Base-by-base conservation (phyloP, 2,113 vertebrate species). In the Pteronura brasiliensis region DNA sequence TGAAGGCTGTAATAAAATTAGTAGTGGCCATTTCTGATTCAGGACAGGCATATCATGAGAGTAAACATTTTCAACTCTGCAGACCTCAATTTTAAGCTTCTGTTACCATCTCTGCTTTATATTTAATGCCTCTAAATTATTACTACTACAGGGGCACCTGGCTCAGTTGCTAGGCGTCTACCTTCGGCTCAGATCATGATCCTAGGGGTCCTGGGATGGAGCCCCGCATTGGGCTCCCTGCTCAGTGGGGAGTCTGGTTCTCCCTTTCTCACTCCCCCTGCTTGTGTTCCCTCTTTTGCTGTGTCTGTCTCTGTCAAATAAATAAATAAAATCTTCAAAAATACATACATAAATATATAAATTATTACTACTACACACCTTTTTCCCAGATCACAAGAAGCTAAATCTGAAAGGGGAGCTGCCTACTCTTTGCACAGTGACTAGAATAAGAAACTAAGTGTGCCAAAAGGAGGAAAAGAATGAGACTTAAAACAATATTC, bases 41-140 rank as follows among this genome's bases (percentile, higher is more conserved):
- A 71, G 69, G 76, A 61, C 59, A 71, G 12, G 42, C 36, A 65
- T 5, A 63, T 23, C 49, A 13, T n/a, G 25, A 90, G 3, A 88
- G n/a, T 71, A 65, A 17, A 79, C 8, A 57, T 57, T 69, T 36
- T 36, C 52, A 79, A 29, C 31, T 44, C 77, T 29, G 52, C 15
- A 87, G 74, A 91, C 55, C 47, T 95, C 89, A 93, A 93, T 52
- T 76, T 90, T 74, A 90, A 86, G 39, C 39, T 87, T 49, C 44
- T 88, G 44, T 80, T 65, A 34, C 34, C 34, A 39, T 39, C 31
- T 67, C 44, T 95, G 29, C 55, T 72, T 88, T 65, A 72, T 34
- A 94, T 74, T 83, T 55, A 90, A 93, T 23, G 29, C 31, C 23
- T 84, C 29, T 61, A 81, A 93, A 90, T 90, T 57, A 89, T 29